Conservation (phyloP, 2,113 vertebrate species). For the Mus pahari region DNA sequence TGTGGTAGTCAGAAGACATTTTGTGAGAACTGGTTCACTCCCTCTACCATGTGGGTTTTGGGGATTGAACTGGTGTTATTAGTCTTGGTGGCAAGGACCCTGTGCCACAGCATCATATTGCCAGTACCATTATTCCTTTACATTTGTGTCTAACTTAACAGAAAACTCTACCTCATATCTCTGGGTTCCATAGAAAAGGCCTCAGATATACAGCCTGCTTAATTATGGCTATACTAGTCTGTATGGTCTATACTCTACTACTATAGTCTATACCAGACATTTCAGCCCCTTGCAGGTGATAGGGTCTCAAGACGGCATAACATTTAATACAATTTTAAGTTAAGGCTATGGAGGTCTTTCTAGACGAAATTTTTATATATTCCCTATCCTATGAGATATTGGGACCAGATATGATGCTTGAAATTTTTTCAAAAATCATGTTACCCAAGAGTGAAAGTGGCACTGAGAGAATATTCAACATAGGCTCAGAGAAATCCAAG, state of each 20-base stretch:
- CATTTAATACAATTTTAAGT: neutral
- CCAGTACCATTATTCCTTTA: neutral
- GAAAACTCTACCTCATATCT: neutral
- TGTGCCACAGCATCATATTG: neutral
- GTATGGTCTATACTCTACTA: no score
- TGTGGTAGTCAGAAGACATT: neutral
- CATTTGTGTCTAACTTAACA: neutral
- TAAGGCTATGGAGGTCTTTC: neutral
- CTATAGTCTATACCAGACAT: no score
- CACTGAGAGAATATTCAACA: neutral
- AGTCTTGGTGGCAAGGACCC: neutral
- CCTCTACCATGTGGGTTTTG: neutral
- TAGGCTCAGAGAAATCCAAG: neutral
- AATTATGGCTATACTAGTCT: neutral
- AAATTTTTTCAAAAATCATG: neutral
- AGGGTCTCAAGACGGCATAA: no score
- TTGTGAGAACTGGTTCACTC: neutral
- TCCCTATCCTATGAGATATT: neutral
- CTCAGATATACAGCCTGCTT: neutral
- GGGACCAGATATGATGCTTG: neutral
- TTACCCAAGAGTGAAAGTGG: neutral
- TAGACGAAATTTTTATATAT: neutral
- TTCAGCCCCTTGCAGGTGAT: accelerated
- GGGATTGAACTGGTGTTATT: neutral
- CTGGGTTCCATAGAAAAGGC: neutral